phyloP scores from a whole-genome alignment of 2,797 vertebrate genomes.

The Muscicapa comitata region DNA sequence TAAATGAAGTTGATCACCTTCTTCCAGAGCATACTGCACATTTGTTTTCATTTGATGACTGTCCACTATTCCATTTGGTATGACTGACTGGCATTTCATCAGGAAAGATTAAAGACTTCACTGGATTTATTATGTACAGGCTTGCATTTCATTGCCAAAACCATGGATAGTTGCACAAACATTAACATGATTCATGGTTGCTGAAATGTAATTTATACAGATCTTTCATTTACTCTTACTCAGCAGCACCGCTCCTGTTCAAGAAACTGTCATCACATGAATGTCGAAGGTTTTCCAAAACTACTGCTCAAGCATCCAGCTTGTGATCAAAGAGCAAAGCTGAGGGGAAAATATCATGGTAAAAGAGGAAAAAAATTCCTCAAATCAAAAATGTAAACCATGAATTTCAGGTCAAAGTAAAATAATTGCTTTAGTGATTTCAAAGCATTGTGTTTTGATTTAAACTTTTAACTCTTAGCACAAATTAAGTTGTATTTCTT shows the following conservation, averaged over 20 bases:
- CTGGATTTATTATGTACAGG: not conserved
- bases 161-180: not conserved
- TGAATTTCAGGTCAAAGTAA: not conserved
- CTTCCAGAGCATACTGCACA: not conserved
- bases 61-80: not conserved
- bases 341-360: not conserved
- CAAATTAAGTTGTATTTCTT: not conserved
- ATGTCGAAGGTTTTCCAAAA: not conserved
- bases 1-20: not conserved
- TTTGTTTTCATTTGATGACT: not conserved
- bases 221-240: not conserved
- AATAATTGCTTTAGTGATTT: not conserved
- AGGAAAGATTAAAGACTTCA: not conserved
- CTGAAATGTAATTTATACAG: not conserved
- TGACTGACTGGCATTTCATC: not conserved
- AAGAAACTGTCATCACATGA: slow-evolving; percentile 2
- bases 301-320: not conserved
- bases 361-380: not conserved
- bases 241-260: not conserved
- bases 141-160: not conserved
- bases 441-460: not conserved
- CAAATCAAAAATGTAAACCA: not conserved
- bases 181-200: not conserved
- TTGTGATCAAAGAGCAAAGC: not conserved
- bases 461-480: not conserved